Percentiles rank a stretch among this genome's conserved stretches.
Evolutionary conservation across 2,113 vertebrate species (phyloP).

Genomic region (Tenebrosternarchus preto): DNA sequence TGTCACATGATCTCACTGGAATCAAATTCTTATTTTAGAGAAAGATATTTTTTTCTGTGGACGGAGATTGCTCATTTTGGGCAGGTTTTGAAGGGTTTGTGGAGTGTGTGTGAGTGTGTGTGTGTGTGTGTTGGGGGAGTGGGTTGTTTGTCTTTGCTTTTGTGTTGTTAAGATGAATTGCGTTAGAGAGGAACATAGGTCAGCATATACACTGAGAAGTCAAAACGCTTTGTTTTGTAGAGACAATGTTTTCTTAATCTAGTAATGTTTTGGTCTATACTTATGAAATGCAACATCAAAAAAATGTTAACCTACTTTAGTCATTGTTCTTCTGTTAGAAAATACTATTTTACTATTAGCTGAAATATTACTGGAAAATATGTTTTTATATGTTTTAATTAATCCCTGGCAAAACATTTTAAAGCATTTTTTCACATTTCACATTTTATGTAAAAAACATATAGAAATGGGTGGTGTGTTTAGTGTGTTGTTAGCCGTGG

Average conservation of each 20-base stretch:
- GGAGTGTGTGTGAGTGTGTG: slow-evolving; percentile 61
- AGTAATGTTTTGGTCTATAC: not conserved
- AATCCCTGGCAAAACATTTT: not conserved
- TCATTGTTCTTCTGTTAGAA: too few species aligned
- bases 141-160: not conserved
- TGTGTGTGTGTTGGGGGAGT: slow-evolving; percentile 40
- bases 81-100: slow-evolving; percentile 16
- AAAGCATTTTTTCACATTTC: not conserved
- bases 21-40: slow-evolving; percentile 77
- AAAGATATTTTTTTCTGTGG: slow-evolving; percentile 57
- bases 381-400: too few species aligned
- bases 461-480: slow-evolving; percentile 9
- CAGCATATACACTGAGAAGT: slow-evolving; percentile 25
- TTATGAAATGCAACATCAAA: not conserved
- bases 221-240: slow-evolving; percentile 17
- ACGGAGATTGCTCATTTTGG: not conserved
- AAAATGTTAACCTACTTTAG: too few species aligned
- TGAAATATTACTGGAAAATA: too few species aligned
- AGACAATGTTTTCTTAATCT: not conserved
- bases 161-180: slow-evolving; percentile 29
- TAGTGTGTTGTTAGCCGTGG: slow-evolving; percentile 58
- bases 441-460: not conserved
- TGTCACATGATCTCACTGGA: slow-evolving; percentile 88
- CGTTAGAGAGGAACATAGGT: not conserved
- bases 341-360: too few species aligned